phyloP scores from a whole-genome alignment of 1,140 invertebrate species.

The Bombus cullumanus region DNA sequence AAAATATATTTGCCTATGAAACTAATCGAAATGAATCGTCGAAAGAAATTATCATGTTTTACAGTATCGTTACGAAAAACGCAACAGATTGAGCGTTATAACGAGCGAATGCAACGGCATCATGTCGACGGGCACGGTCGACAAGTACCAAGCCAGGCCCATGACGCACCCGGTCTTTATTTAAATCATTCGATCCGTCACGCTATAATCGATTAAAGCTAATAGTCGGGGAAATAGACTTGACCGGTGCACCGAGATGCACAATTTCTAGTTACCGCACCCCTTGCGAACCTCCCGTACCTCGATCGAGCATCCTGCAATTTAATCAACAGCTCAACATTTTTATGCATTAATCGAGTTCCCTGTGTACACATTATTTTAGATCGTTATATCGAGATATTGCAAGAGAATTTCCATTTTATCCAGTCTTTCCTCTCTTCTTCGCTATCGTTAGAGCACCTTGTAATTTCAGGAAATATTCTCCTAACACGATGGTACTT shows the following conservation, averaged over 20 bases:
- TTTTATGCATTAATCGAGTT: slow-evolving; percentile 26
- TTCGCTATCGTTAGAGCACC: slow-evolving; percentile 24
- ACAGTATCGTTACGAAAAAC: slow-evolving; percentile 31
- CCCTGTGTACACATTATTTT: slow-evolving; percentile 19
- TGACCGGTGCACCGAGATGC: slow-evolving; percentile 33
- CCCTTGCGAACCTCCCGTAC: not conserved
- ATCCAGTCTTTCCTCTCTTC: not conserved
- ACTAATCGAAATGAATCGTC: not conserved
- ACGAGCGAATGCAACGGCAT: slow-evolving; percentile 50
- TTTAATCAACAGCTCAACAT: slow-evolving; percentile 40
- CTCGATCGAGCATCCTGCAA: slow-evolving; percentile 10
- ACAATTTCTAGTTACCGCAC: slow-evolving; percentile 33
- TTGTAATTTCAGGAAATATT: slow-evolving; percentile 35
- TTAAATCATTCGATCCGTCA: slow-evolving; percentile 75
- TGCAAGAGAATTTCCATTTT: slow-evolving; percentile 25
- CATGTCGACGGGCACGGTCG: slow-evolving; percentile 56
- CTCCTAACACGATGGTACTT: not conserved
- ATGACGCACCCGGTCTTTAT: slow-evolving; percentile 72
- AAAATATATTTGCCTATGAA: not conserved
- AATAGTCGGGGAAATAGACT: slow-evolving; percentile 66
- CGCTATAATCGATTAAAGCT: slow-evolving; percentile 73
- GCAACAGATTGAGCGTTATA: slow-evolving; percentile 41
- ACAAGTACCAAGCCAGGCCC: slow-evolving; percentile 49
- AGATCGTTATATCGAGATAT: slow-evolving; percentile 32
- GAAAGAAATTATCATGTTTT: not conserved